Base-by-base conservation (phyloP, 2,113 vertebrate species). In the Speoplatyrhinus poulsoni region DNA sequence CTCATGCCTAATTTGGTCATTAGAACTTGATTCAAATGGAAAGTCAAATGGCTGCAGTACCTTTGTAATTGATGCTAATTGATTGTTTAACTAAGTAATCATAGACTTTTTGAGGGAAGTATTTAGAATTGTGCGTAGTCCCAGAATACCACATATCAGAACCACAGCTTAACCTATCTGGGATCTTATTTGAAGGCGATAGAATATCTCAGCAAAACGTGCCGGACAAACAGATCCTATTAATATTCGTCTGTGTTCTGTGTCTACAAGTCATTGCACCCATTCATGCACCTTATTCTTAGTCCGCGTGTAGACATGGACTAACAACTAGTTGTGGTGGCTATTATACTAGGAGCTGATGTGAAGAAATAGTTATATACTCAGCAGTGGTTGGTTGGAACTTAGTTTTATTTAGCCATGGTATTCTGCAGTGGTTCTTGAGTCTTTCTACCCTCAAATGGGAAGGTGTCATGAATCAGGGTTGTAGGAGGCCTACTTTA, bases 401-500 rank as follows among this genome's bases (percentile, higher is more conserved):
- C 49, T 80, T 74, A 48, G 6, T 41, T 71, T 66, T 69, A 79
- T 89, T 62, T 88, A 87, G 76, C 77, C 69, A 76, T 65, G 53
- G 53, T 79, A 85, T 91, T 89, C 83, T 85, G 78, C 69, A 68
- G 73, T 88, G 85, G 90, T 88, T 90, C 83, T 87, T 86, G 84
- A 83, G 80, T 77, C 79, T 76, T 26, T 68, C 70, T 69, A 79
- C 79, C 83, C 83, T 72, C 75, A 83, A 69, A 79, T 36, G 62
- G 64, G 72, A 76, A 74, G 73, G 32, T 15, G 71, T 62, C 26
- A 26, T 26, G 26, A 26, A 26, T 26, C 72, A 79, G 77, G 57
- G 60, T 33, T 79, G 77, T 68, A 82, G 60, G 63, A 70, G 12
- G 76, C 72, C 73, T 82, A 71, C 73, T 86, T 77, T 81, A 67